Conservation (phyloP, 2,888 invertebrate genomes). For the Thumatha senex region DNA sequence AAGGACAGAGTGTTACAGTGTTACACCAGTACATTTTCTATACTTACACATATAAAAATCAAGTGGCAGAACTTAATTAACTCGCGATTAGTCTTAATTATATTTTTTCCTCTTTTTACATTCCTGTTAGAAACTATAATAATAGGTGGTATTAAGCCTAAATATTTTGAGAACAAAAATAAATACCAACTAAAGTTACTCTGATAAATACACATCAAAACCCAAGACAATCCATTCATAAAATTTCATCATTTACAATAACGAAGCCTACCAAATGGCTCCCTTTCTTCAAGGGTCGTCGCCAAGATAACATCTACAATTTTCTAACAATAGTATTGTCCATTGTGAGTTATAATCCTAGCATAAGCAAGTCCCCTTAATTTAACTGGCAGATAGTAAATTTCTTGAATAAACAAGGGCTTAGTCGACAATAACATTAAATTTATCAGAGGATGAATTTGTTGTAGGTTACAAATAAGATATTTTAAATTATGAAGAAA, state of each 20-base stretch:
- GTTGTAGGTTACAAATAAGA: background rate
- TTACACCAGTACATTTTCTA: no score
- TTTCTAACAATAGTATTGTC: constrained; percentile 1
- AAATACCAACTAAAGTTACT: background rate
- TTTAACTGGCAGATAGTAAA: constrained; percentile 23
- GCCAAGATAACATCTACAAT: constrained; percentile 5
- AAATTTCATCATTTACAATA: background rate
- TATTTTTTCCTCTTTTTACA: no score
- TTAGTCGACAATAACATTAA: constrained; percentile 4
- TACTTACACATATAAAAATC: no score
- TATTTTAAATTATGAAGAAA: no score
- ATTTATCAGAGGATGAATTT: constrained; percentile 6
- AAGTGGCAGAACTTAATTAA: no score
- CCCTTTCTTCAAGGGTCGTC: constrained; percentile 22
- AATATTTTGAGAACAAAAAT: background rate
- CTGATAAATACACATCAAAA: background rate
- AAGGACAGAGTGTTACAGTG: no score
- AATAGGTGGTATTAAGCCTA: background rate
- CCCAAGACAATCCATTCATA: background rate
- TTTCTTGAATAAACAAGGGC: background rate
- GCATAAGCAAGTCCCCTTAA: constrained; percentile 14
- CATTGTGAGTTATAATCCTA: constrained; percentile 17
- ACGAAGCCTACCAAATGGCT: background rate
- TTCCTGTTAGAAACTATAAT: no score
- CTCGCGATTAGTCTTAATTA: no score